These are phyloP conservation scores for Rhadinocentrus ornatus DNA, from an alignment of 2,797 vertebrate species.

Conservation along the genomic window DNA sequence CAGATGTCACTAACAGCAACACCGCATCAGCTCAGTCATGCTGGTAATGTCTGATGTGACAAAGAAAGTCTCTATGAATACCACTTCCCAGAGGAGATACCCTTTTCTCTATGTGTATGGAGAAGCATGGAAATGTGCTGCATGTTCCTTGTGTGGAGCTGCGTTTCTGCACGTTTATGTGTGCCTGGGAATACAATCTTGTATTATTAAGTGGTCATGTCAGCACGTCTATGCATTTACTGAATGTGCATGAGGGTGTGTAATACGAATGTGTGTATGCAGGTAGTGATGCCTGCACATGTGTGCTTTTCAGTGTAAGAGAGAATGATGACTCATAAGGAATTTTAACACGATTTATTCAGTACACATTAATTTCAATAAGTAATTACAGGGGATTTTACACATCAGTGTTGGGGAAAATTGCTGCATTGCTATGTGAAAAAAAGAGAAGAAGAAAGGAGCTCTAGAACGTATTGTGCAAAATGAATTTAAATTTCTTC, in stretches of 20 bases:
- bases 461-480: neutral
- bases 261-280: too few relatives aligned
- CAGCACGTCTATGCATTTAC: too few relatives aligned
- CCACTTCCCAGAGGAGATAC: conserved; percentile 1
- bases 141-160: neutral
- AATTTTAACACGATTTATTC: conserved; percentile 1
- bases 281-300: neutral
- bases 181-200: neutral
- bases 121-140: neutral
- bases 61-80: neutral
- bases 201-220: neutral
- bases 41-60: conserved; percentile 13
- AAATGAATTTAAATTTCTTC: conserved; percentile 10
- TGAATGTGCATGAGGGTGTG: too few relatives aligned
- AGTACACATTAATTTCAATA: conserved; percentile 4
- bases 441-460: neutral
- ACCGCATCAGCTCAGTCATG: conserved; percentile 5
- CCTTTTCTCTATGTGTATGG: neutral
- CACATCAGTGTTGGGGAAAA: conserved; percentile 1
- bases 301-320: neutral
- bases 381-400: conserved; percentile 10
- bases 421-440: neutral
- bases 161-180: neutral
- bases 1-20: conserved; percentile 1
- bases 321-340: neutral